Base-by-base conservation (phyloP, 2,888 invertebrate genomes). In the Lissocephala sabroskyi region DNA sequence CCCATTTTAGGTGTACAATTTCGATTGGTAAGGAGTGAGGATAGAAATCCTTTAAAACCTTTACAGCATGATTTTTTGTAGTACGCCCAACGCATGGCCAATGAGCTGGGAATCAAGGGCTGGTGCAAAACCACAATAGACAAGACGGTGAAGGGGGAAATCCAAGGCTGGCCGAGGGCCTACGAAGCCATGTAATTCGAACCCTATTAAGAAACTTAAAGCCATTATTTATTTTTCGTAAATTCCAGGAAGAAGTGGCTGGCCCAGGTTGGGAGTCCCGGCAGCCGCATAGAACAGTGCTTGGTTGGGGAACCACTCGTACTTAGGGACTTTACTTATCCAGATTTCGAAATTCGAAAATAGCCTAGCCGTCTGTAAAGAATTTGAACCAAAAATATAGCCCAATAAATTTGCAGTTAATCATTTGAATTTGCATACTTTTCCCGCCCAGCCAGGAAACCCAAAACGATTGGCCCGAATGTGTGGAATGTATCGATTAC, bases 221-320 rank as follows among this genome's bases (percentile, higher is more conserved):
- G 33, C 10, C 6, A 13, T 29, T 13, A 36, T 23, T 4, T 3
- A 5, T 6, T 23, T 23, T 41, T n/a, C 35, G 3, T n/a, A n/a
- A n/a, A n/a, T n/a, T n/a, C n/a, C 33, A 84, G 83, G 82, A 79
- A 80, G 49, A 52, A 65, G 16, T 84, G 82, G 83, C 43, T 94
- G 43, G 86, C 87, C 65, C 86, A 86, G 23, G 89, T 86, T 3
- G 94, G 94, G 33, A 94, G 94, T 80, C 93, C 93, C 0, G 86
- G 87, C 59, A 92, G 92, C 37, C 86, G 86, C 59, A 93, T 94
- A 60, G 91, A 92, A 6, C 91, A 89, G 79, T 89, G 89, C 0
- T 89, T 90, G 55, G 94, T 94, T 81, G 86, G 85, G 88, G 52
- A 87, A 86, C 55, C 86, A 87, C 52, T 86, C 92, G n/a, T 40